A percentile compares a stretch with the other conserved stretches of the same genome.
Evolutionary conservation across 2,113 vertebrate genomes (phyloP).

Genomic region (Speoplatyrhinus poulsoni): DNA sequence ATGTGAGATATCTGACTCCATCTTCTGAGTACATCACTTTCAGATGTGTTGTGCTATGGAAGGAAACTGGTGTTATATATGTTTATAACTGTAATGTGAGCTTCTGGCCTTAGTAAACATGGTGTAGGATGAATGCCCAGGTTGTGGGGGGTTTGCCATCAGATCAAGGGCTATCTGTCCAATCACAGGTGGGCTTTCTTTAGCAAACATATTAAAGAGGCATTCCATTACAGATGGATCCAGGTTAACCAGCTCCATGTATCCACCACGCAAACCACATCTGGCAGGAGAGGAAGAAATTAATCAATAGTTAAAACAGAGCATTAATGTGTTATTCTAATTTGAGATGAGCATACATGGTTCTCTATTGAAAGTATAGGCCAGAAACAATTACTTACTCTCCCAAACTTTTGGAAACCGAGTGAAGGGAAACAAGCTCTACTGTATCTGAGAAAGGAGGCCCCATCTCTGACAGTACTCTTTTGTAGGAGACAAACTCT

Average conservation of each 20-base stretch:
- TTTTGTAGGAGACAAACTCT: constrained; percentile 79
- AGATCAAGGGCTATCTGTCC: constrained; percentile 73
- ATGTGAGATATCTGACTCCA: too few relatives aligned
- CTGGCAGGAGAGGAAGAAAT: constrained; percentile 41
- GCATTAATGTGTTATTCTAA: background rate
- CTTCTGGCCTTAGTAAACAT: constrained; percentile 42
- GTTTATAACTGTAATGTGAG: too few relatives aligned
- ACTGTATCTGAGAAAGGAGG: constrained; percentile 60
- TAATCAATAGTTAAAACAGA: too few relatives aligned
- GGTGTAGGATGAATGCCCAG: constrained; percentile 70
- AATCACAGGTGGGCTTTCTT: constrained; percentile 16
- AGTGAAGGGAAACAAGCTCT: constrained; percentile 77
- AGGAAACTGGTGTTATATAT: too few relatives aligned
- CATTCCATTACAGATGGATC: constrained; percentile 53
- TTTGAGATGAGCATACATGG: background rate
- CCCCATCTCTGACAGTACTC: constrained; percentile 75
- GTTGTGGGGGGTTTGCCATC: constrained; percentile 69
- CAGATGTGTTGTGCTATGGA: too few relatives aligned
- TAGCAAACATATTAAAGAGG: constrained; percentile 18
- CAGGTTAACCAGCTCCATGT: constrained; percentile 78
- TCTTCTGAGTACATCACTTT: too few relatives aligned
- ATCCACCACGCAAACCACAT: constrained; percentile 76
- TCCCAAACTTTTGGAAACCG: constrained; percentile 75
- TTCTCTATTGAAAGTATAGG: background rate
- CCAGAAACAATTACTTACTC: constrained; percentile 66